Evolutionary conservation across 2,888 invertebrate genomes (phyloP).

Genomic region (Dasypolia templi): DNA sequence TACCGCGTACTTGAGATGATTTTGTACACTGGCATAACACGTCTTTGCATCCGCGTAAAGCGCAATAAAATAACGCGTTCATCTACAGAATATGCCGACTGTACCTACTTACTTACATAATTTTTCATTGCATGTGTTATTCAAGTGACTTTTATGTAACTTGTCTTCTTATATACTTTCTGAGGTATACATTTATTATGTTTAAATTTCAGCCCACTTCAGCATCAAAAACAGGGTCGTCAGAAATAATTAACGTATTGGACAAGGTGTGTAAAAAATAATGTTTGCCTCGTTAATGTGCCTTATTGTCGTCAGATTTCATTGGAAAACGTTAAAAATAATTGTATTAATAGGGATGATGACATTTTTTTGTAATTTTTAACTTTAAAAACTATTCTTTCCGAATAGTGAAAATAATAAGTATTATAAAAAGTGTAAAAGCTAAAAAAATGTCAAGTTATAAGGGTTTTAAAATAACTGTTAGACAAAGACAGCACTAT

Average conservation of each 20-base stretch:
- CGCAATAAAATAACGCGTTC: neutral
- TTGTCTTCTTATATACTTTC: slow-evolving; percentile 1
- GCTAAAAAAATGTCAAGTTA: too few relatives aligned
- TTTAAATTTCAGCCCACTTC: slow-evolving; percentile 33
- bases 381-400: too few relatives aligned
- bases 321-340: too few relatives aligned
- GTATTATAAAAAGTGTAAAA: too few relatives aligned
- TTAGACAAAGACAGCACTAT: too few relatives aligned
- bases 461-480: too few relatives aligned
- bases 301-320: too few relatives aligned
- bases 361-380: too few relatives aligned
- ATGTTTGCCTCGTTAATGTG: neutral
- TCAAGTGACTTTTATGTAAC: neutral
- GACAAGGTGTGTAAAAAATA: slow-evolving; percentile 30
- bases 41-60: neutral
- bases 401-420: too few relatives aligned
- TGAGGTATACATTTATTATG: neutral
- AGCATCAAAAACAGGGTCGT: neutral
- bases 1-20: neutral
- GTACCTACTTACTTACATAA: too few relatives aligned
- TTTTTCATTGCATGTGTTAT: neutral
- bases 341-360: too few relatives aligned
- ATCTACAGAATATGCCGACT: neutral
- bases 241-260: slow-evolving; percentile 26
- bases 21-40: neutral